Evolutionary conservation across 1,140 invertebrate genomes (phyloP).

Genomic region (Muscidifurax raptorellus): DNA sequence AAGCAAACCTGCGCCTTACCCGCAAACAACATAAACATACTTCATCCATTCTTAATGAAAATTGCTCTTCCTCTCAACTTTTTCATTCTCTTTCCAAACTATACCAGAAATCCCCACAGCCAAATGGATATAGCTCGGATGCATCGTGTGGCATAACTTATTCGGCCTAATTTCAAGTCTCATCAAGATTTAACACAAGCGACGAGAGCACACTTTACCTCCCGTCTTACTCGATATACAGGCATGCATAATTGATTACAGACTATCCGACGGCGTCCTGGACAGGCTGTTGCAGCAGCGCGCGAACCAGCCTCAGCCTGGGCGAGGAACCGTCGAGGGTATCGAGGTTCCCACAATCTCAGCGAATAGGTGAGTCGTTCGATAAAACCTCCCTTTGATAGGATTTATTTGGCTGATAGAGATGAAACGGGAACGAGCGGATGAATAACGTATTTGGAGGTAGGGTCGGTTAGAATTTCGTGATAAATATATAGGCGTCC

Average conservation of each 20-base stretch:
- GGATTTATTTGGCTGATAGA: background rate
- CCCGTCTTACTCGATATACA: background rate
- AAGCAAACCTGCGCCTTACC: too few relatives aligned
- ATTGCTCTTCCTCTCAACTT: too few relatives aligned
- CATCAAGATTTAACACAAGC: background rate
- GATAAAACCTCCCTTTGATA: background rate
- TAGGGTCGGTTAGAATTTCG: too few relatives aligned
- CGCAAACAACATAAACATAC: too few relatives aligned
- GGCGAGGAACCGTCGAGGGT: constrained; percentile 7
- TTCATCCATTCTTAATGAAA: too few relatives aligned
- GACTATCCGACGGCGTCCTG: background rate
- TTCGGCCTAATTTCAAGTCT: background rate
- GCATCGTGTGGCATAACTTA: too few relatives aligned
- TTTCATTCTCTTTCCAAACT: too few relatives aligned
- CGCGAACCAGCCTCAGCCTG: background rate
- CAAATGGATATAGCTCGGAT: too few relatives aligned
- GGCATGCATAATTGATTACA: background rate
- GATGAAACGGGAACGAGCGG: background rate
- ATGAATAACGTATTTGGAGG: too few relatives aligned
- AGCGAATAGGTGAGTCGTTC: background rate
- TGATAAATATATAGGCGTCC: too few relatives aligned
- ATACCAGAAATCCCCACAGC: too few relatives aligned
- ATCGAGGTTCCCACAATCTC: background rate
- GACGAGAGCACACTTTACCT: background rate
- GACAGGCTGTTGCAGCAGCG: constrained; percentile 2